Evolutionary conservation across 2,888 invertebrate genomes (phyloP), one percentile per base, ranked within the genome.

Genomic region (Chrysina gloriosa): DNA sequence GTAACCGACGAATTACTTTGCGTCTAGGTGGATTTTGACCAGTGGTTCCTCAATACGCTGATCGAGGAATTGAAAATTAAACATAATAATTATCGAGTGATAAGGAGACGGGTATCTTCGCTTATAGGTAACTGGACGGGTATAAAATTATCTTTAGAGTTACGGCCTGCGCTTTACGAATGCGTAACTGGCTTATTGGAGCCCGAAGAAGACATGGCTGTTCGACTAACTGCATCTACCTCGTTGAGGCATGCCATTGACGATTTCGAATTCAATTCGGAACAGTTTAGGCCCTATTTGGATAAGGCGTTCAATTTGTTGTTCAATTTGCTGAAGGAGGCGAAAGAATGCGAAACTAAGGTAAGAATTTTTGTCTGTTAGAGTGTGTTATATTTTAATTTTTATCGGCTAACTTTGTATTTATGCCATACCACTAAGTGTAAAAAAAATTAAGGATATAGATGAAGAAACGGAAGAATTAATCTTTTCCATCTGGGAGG

Each of bases 341-440:
- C 93, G 0, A 88, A 89, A 72, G 96, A 96, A 84, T 96, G 95
- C 84, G 97, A 97, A 82, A 95, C 96, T 1, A 97, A 97, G 85
- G 91, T 91, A 83, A 71, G 69, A n/a, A 21, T 9, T n/a, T 52
- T 52, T 16, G 19, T n/a, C n/a, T n/a, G n/a, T n/a, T n/a, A n/a
- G n/a, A n/a, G n/a, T n/a, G n/a, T n/a, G n/a, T n/a, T n/a, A n/a
- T n/a, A n/a, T n/a, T n/a, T n/a, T n/a, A n/a, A n/a, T n/a, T n/a
- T n/a, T n/a, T n/a, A n/a, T n/a, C n/a, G n/a, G n/a, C n/a, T n/a
- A n/a, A n/a, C n/a, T n/a, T n/a, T n/a, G n/a, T n/a, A n/a, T n/a
- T n/a, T n/a, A n/a, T n/a, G n/a, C n/a, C n/a, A n/a, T n/a, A n/a
- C n/a, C n/a, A n/a, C n/a, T n/a, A n/a, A n/a, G n/a, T n/a, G n/a